Conservation (phyloP, 2,113 vertebrate species). For the Rhinolophus sinicus region DNA sequence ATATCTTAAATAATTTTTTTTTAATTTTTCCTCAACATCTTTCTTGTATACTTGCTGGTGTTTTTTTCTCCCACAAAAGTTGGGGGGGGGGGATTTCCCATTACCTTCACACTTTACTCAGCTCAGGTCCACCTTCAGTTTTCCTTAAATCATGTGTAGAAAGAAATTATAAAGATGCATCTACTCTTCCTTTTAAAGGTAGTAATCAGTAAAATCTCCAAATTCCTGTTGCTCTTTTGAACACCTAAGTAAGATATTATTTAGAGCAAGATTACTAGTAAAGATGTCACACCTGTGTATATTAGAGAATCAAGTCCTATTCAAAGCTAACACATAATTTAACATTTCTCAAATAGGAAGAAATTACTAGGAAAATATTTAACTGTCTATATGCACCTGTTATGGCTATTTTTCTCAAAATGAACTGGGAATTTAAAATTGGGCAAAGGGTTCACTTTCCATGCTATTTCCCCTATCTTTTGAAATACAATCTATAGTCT, state of each 20-base stretch:
- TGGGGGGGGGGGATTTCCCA: neutral
- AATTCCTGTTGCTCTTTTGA: neutral
- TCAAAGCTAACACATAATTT: neutral
- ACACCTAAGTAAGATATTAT: neutral
- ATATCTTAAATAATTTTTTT: neutral
- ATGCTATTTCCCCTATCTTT: neutral
- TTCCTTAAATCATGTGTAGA: neutral
- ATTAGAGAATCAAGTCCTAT: neutral
- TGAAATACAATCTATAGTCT: neutral
- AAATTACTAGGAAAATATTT: slow-evolving; percentile 13
- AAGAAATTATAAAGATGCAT: neutral
- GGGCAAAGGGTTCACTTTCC: neutral
- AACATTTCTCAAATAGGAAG: neutral
- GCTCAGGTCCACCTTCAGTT: neutral
- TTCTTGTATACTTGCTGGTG: neutral
- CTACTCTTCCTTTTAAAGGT: neutral
- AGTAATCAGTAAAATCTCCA: neutral
- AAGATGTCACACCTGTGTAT: neutral
- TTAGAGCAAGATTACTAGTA: neutral
- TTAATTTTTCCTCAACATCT: neutral
- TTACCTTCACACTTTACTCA: neutral
- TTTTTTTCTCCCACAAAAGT: neutral
- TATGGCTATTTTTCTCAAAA: neutral
- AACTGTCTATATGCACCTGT: neutral
- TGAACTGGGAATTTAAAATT: neutral